A percentile compares a stretch with the other conserved stretches of the same genome.
These are phyloP conservation scores for Acronicta leporina DNA, from an alignment of 2,888 invertebrate species.

Conservation along the genomic window DNA sequence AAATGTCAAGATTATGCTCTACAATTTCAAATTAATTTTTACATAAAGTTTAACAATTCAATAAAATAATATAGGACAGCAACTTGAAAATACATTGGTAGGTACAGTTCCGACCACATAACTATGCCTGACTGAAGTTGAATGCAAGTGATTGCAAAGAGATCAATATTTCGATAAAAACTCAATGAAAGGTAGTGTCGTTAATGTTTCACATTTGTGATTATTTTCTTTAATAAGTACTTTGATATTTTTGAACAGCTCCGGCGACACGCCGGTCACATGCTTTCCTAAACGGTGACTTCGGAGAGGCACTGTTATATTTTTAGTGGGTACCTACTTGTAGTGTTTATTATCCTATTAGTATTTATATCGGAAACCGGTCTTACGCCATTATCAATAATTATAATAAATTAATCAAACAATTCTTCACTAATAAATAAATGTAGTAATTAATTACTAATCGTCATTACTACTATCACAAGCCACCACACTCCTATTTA, in stretches of 20 bases:
- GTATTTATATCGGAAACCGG: slow-evolving; percentile 41
- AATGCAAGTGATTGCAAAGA: too few relatives aligned
- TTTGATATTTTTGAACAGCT: too few relatives aligned
- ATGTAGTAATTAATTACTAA: slow-evolving; percentile 58
- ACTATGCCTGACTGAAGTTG: too few relatives aligned
- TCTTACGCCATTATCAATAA: slow-evolving; percentile 34
- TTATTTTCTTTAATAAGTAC: neutral
- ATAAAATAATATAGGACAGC: slow-evolving; percentile 32
- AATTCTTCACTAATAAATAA: slow-evolving; percentile 50
- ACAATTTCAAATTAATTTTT: slow-evolving; percentile 24
- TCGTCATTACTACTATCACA: slow-evolving; percentile 80
- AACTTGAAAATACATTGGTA: slow-evolving; percentile 28
- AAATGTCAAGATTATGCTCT: slow-evolving; percentile 32
- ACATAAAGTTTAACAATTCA: neutral
- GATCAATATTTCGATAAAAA: too few relatives aligned
- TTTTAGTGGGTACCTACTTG: too few relatives aligned
- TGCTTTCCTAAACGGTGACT: too few relatives aligned
- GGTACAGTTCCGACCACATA: too few relatives aligned
- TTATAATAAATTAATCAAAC: slow-evolving; percentile 48
- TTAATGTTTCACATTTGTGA: too few relatives aligned
- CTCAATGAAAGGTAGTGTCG: too few relatives aligned
- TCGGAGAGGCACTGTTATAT: too few relatives aligned
- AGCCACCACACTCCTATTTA: slow-evolving; percentile 85
- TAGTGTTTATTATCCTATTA: slow-evolving; percentile 33
- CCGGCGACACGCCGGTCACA: too few relatives aligned